These are phyloP conservation scores for Hypomecis atomaria DNA, from an alignment of 2,888 invertebrate species.

Conservation along the genomic window DNA sequence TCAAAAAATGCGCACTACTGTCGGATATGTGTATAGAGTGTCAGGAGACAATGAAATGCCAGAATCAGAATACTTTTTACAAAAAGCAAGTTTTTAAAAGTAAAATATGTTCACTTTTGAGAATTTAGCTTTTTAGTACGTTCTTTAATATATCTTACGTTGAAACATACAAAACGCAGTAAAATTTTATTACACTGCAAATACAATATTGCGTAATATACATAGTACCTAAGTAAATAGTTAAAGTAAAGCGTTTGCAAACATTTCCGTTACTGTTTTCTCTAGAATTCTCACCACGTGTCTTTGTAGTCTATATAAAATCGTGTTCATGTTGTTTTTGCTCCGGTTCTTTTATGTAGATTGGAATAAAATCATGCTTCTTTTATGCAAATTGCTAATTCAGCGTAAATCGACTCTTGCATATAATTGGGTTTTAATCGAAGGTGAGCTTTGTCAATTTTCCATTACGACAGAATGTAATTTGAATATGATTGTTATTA, in stretches of 20 bases:
- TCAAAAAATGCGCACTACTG: too few species aligned
- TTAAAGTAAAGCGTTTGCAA: neutral
- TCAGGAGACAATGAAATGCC: too few species aligned
- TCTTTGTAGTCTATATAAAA: slow-evolving; percentile 27
- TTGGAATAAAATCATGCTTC: slow-evolving; percentile 41
- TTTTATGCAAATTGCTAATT: slow-evolving; percentile 48
- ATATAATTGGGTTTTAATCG: slow-evolving; percentile 47
- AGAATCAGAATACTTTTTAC: too few species aligned
- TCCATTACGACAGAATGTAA: slow-evolving; percentile 31
- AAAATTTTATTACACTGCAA: too few species aligned
- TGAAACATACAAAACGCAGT: too few species aligned
- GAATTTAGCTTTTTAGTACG: too few species aligned
- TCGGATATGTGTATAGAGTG: too few species aligned
- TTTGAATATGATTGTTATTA: neutral
- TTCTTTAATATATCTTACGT: too few species aligned
- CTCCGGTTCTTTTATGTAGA: slow-evolving; percentile 35
- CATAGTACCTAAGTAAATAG: neutral
- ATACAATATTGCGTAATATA: neutral
- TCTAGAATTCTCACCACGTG: slow-evolving; percentile 1
- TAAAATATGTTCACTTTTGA: too few species aligned
- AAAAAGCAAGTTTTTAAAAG: too few species aligned
- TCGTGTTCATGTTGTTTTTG: slow-evolving; percentile 38
- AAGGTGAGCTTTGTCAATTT: slow-evolving; percentile 36
- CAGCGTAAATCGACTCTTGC: slow-evolving; percentile 46
- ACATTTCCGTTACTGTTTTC: neutral